Base-by-base conservation (phyloP, 2,113 vertebrate species). In the Caracal caracal region DNA sequence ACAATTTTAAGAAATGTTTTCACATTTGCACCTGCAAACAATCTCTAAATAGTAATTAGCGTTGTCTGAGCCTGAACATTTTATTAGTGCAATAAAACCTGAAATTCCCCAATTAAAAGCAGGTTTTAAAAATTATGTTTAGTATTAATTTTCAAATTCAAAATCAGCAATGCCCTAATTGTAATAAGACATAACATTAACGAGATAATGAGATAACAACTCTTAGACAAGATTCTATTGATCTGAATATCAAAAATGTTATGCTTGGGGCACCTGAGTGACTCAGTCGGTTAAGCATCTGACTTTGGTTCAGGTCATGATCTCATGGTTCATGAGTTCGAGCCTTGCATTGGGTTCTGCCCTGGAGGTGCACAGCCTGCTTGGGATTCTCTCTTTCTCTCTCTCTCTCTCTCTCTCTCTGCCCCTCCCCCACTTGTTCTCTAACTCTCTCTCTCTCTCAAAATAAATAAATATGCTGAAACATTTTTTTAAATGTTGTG, bases 1-100 rank as follows among this genome's bases (percentile, higher is more conserved):
- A 37, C 0, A 89, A 70, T 92, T 94, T 87, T 95, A 59, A 66
- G 13, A 59, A 82, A 51, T 70, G 12, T 86, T 96, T 92, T 75
- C 9, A 70, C 15, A 71, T 85, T 84, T 86, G 5, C 6, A 76
- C 24, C 9, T 73, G 40, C 40, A 91, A 80, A 61, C 10, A 61
- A 63, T 78, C 8, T 68, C 35, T 59, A 83, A 90, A 61, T 49
- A 94, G 47, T 12, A 88, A 22, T 84, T 66, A 79, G 1, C 61
- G 17, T 66, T 95, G 17, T 7, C 12, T 61, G 13, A 88, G 4
- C 17, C 28, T 59, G 26, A 89, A 61, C 63, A 83, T 83, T 87
- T 85, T 59, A 87, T 86, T 71, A 93, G 35, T 49, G 22, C 12
- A 83, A n/a, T 65, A 56, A 73, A 33, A 66, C 22, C 68, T 96